A percentile compares a stretch with the other conserved stretches of the same genome.
Conservation (phyloP, 2,113 vertebrate genomes). For the Kryptolebias marmoratus region DNA sequence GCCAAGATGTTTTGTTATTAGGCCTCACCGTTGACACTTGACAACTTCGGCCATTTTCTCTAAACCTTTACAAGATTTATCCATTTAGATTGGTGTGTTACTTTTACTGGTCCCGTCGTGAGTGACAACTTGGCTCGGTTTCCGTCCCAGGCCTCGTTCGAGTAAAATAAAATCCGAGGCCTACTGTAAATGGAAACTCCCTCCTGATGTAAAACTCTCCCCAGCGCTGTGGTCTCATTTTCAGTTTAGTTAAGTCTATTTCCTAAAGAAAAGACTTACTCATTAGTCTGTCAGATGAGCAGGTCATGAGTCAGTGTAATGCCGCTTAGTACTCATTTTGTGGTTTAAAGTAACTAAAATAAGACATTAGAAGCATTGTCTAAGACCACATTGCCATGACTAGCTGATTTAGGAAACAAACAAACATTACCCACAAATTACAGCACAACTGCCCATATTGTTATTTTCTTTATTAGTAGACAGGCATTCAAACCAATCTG, state of each 20-base stretch:
- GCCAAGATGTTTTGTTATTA: conserved; percentile 35
- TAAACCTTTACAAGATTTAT: background rate
- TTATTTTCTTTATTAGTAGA: too few species aligned
- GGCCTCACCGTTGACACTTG: conserved; percentile 40
- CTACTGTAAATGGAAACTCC: conserved; percentile 22
- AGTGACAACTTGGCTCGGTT: background rate
- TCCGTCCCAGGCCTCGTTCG: conserved; percentile 43
- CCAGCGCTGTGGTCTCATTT: background rate
- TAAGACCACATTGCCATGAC: too few species aligned
- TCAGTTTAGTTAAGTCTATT: background rate
- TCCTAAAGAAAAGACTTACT: background rate
- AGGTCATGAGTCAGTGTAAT: background rate
- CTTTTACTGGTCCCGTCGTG: background rate
- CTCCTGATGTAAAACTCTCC: background rate
- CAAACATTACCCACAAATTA: too few species aligned
- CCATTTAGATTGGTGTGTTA: background rate
- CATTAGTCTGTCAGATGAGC: too few species aligned
- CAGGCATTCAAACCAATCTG: too few species aligned
- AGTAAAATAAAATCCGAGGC: conserved; percentile 34
- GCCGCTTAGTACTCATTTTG: too few species aligned
- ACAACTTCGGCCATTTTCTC: background rate
- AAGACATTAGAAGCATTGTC: too few species aligned
- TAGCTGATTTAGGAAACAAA: too few species aligned
- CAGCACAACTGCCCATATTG: too few species aligned
- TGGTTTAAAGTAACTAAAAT: too few species aligned